Evolutionary conservation across 1,140 invertebrate genomes (phyloP), one percentile per base, ranked within the genome.

Genomic region (Frieseomelitta varia): DNA sequence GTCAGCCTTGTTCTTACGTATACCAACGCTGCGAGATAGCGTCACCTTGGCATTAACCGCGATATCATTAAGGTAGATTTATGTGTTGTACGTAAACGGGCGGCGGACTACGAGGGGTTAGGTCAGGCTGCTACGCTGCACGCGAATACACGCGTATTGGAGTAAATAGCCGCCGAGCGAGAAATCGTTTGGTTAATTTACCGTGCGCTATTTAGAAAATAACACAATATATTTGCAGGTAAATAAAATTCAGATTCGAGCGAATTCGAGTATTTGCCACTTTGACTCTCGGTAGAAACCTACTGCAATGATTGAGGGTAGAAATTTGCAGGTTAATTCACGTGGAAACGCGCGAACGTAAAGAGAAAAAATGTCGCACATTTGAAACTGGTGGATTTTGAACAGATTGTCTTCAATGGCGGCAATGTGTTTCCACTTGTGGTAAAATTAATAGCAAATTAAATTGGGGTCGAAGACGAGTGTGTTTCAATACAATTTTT

Each of bases 51-150:
- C 89, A 85, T 91, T 89, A 84, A 68, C 73, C 56, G 92, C 91
- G 90, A 93, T 94, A 93, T 92, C 92, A 92, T 94, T 93, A 93
- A 92, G 87, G 88, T 89, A 90, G 91, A 94, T 94, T 94, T 93
- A 94, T 93, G 90, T 90, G 90, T 91, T 87, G 87, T 85, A 72
- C 76, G 82, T 77, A 86, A 74, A 67, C 39, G 73, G 84, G 82
- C 39, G n/a, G 63, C 63, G 63, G 77, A 53, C 17, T 68, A 63
- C 55, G 39, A 39, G 65, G 24, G 74, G 86, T 77, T 88, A 77
- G 84, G 79, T 72, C 87, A 85, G 71, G 80, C 75, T 81, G 75
- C n/a, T 69, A 86, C 72, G 69, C 8, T 73, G 63, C 71, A 65
- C 72, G 47, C 61, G 80, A 61, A 69, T 19, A 55, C 24, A 79